Percentiles rank a stretch among this genome's conserved stretches.
These are phyloP conservation scores for Chrysolina oricalcia DNA, from an alignment of 2,888 invertebrate genomes.

Conservation along the genomic window DNA sequence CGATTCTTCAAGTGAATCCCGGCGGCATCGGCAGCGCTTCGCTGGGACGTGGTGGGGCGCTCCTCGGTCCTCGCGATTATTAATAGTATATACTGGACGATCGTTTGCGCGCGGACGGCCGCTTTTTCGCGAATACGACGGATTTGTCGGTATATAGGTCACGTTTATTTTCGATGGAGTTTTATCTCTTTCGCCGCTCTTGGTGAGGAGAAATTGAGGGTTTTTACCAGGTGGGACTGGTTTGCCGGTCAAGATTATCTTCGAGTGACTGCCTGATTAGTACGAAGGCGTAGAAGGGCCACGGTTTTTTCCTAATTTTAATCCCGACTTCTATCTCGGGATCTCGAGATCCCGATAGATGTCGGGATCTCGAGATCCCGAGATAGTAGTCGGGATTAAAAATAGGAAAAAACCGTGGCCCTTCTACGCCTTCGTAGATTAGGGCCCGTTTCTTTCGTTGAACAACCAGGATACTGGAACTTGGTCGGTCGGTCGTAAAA, in stretches of 20 bases:
- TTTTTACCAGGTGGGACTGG: background rate
- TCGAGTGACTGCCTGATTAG: no score
- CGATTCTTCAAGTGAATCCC: conserved; percentile 39
- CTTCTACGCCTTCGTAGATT: no score
- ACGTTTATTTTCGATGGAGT: conserved; percentile 14
- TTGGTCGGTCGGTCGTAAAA: no score
- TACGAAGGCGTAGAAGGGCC: no score
- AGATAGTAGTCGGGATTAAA: no score
- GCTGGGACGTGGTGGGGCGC: conserved; percentile 33
- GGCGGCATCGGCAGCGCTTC: background rate
- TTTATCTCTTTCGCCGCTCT: background rate
- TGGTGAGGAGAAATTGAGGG: conserved; percentile 1
- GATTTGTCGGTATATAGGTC: background rate
- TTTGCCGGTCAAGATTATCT: background rate
- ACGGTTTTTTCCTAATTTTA: no score
- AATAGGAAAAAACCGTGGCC: no score
- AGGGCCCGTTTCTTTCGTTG: no score
- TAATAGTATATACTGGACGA: conserved; percentile 29
- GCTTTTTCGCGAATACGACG: conserved; percentile 8
- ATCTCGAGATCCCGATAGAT: no score
- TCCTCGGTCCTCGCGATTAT: conserved; percentile 26
- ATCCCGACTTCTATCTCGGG: no score
- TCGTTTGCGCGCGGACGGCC: background rate
- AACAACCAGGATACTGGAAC: no score
- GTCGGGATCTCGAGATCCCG: no score